Base-by-base conservation (phyloP, 2,113 vertebrate species). In the Uria aalge region DNA sequence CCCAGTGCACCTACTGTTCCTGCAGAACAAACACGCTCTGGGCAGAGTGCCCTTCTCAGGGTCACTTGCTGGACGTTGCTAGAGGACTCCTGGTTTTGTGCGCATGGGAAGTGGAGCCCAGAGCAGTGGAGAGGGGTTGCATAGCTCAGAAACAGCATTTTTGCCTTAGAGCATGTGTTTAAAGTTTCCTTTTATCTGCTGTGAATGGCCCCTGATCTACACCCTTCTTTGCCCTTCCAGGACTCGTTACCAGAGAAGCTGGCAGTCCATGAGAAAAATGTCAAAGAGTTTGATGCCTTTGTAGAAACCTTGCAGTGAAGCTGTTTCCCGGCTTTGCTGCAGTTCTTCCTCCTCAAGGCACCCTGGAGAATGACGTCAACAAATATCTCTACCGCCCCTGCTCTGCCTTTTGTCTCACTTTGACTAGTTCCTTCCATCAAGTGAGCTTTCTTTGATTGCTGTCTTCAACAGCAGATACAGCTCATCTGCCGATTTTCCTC, bases 281-380 rank as follows among this genome's bases (percentile, higher is more conserved):
- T 99, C 18, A 99, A 99, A 63, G 99, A 99, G 96, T 99, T 99
- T 80, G 99, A 99, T 76, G 99, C 99, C n/a, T 99, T 99, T 89
- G 99, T 99, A 87, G 99, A 99, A 95, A 99, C 99, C 77, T 98
- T 99, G 87, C 99, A 99, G 98, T 99, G 99, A 98, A 95, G 91
- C 71, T 53, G 40, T 74, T 89, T 38, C 47, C 81, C 72, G 34
- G 71, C 85, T 38, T 12, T 84, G 85, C 91, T 96, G 88, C 89
- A 90, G 74, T 87, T 59, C 86, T 86, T 95, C 73, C 67, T 95
- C 74, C 67, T 92, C 92, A 52, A 88, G 79, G 67, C 74, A 93
- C 94, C 90, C 88, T 87, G 79, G 92, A 96, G 89, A 84, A 94
- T 45, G 59, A 76, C 47, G 8, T 91, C 95, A 67, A 56, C 66